These are phyloP conservation scores for Orgyia antiqua DNA, from an alignment of 2,888 invertebrate species.

Conservation along the genomic window DNA sequence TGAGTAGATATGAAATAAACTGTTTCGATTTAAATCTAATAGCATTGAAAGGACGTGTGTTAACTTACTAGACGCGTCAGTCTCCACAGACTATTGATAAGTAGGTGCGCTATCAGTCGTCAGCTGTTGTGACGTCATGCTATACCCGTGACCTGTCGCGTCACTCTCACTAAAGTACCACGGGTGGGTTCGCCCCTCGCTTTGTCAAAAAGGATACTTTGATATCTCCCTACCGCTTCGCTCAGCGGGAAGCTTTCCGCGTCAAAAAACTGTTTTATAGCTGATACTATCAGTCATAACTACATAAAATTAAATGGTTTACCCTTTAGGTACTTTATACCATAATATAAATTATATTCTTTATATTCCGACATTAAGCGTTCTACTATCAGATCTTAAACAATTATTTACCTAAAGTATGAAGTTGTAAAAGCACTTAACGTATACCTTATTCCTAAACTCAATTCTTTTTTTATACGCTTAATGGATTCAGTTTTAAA, in stretches of 20 bases:
- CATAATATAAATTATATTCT: too few relatives aligned
- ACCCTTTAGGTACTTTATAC: too few relatives aligned
- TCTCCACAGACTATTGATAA: conserved; percentile 32
- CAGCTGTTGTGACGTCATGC: conserved; percentile 63
- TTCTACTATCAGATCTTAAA: not conserved
- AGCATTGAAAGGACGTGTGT: too few relatives aligned
- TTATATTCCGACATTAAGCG: too few relatives aligned
- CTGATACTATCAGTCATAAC: not conserved
- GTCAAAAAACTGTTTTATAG: conserved; percentile 1
- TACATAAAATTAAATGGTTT: too few relatives aligned
- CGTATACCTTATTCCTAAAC: too few relatives aligned
- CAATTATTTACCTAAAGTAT: not conserved
- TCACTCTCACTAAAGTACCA: conserved; percentile 39
- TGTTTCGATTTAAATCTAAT: too few relatives aligned
- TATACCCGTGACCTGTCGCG: conserved; percentile 42
- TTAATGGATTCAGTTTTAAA: conserved; percentile 42
- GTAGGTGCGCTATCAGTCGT: conserved; percentile 42
- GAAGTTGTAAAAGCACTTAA: not conserved
- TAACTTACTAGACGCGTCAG: too few relatives aligned
- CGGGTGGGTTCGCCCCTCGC: conserved; percentile 27
- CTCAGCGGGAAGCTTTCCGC: conserved; percentile 20
- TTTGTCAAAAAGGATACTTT: conserved; percentile 25
- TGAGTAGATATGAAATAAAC: too few relatives aligned
- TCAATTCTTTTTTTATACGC: not conserved
- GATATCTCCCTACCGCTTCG: conserved; percentile 13